Evolutionary conservation across 2,797 vertebrate genomes (phyloP).

Genomic region (Macrochelys suwanniensis): DNA sequence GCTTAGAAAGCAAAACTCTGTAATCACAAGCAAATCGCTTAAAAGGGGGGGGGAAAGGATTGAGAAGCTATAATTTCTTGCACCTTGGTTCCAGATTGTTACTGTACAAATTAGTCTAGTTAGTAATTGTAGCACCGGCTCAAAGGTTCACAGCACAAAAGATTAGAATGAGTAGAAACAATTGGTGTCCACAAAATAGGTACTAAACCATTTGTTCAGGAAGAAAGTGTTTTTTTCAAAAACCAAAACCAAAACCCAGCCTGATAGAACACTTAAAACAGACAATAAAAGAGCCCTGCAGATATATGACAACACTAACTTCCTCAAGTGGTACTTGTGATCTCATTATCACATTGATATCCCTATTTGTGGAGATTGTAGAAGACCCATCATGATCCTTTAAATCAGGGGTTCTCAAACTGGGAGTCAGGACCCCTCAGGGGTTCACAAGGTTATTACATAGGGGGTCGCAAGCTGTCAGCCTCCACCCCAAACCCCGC

Average conservation of each 20-base stretch:
- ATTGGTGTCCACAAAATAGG: not conserved
- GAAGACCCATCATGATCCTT: not conserved
- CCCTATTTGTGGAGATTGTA: not conserved
- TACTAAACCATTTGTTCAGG: not conserved
- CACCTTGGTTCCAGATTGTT: conserved; percentile 47
- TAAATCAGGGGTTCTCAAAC: no score
- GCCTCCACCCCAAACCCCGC: no score
- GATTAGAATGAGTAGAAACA: not conserved
- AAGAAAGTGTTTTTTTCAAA: conserved; percentile 6
- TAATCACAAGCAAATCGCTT: conserved; percentile 59
- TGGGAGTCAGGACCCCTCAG: no score
- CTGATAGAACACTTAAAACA: not conserved
- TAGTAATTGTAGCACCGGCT: conserved; percentile 28
- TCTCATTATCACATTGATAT: not conserved
- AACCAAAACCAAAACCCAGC: not conserved
- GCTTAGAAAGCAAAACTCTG: conserved; percentile 76
- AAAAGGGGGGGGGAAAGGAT: conserved; percentile 19
- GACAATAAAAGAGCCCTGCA: not conserved
- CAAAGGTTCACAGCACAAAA: conserved; percentile 42
- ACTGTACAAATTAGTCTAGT: conserved; percentile 46
- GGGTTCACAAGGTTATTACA: no score
- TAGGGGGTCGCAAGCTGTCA: no score
- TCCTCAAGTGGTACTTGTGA: not conserved
- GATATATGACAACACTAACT: not conserved
- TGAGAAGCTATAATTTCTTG: conserved; percentile 21